Base-by-base conservation (phyloP, 2,888 invertebrate genomes). In the Hofmannophila pseudospretella region DNA sequence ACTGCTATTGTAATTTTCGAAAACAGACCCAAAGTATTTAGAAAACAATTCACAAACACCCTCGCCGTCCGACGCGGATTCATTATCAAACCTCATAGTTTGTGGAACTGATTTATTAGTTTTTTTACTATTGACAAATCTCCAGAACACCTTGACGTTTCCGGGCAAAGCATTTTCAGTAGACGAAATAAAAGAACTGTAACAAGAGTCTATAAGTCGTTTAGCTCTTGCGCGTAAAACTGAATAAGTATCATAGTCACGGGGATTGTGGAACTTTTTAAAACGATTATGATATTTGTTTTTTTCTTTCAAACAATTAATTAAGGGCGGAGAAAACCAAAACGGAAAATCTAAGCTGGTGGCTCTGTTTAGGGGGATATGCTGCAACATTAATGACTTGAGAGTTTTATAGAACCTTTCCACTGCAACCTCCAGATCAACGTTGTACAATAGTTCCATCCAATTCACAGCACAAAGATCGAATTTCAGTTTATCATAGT, bases 21-120 rank as follows among this genome's bases (percentile, higher is more conserved):
- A 42, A 20, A 38, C 42, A 7, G 42, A 39, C 1, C 38, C 34
- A 32, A 44, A 41, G 20, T 32, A 44, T n/a, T 25, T 13, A 0
- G 44, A 45, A 22, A 45, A 44, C 0, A 41, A 32, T 11, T 44
- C 41, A 30, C 41, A 44, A 1, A 41, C 22, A 1, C n/a, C 32
- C 5, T n/a, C 4, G 7, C 37, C 29, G 11, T 40, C 28, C 4
- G 26, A 35, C n/a, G 33, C 27, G 1, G 16, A 5, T 20, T 14
- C 25, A 3, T 12, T n/a, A 7, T 20, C 14, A n/a, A 12, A 32
- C 0, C 1, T 27, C 35, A 45, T 42, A 1, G 28, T 33, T 1
- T 23, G 7, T 2, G 42, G 42, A 1, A 45, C 25, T 2, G 11
- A 19, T 2, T 3, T 5, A 0, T 7, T 0, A 4, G 29, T 32